Base-by-base conservation (phyloP, 1,140 invertebrate genomes). In the Procambarus clarkii region DNA sequence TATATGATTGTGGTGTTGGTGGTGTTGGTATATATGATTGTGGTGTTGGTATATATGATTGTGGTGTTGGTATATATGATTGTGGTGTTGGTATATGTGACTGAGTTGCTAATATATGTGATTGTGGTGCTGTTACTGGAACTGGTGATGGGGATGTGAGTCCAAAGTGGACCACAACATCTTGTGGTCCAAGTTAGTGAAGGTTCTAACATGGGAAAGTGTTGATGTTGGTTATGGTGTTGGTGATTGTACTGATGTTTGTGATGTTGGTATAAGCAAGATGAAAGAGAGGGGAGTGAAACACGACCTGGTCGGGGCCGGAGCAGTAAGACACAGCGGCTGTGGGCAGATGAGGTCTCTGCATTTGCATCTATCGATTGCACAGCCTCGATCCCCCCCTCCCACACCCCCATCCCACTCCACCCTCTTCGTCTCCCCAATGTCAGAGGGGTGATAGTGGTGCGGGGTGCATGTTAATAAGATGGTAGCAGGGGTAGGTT, bases 381-480 rank as follows among this genome's bases (percentile, higher is more conserved):
- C 81, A 83, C 81, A 83, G 24, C 60, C 21, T 45, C 58, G 34
- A 58, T 13, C 24, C 24, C 2, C 50, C 13, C 2, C 50, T 9
- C 13, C 50, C 50, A 5, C 50, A 0, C 13, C 50, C 50, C 50
- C 2, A 5, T 2, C 1, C 2, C 13, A 8, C 13, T 2, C 50
- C 50, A 5, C 13, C 13, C 50, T 54, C 2, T 54, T 54, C 50
- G 7, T 54, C 50, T 2, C 60, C 58, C 81, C 81, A 69, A 83
- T 83, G 81, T 83, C 81, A 83, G 81, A 83, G 81, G 81, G 81
- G 58, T 21, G 81, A 83, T 83, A 83, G 81, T 46, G 81, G 60
- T 45, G 81, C 2, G 82, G 82, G 82, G 82, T 85, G 82, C 82
- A 85, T 85, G 82, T 85, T 85, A 85, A 85, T 85, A 85, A 85